Evolutionary conservation across 2,888 invertebrate genomes (phyloP).

Genomic region (Drosophila kuntzei): DNA sequence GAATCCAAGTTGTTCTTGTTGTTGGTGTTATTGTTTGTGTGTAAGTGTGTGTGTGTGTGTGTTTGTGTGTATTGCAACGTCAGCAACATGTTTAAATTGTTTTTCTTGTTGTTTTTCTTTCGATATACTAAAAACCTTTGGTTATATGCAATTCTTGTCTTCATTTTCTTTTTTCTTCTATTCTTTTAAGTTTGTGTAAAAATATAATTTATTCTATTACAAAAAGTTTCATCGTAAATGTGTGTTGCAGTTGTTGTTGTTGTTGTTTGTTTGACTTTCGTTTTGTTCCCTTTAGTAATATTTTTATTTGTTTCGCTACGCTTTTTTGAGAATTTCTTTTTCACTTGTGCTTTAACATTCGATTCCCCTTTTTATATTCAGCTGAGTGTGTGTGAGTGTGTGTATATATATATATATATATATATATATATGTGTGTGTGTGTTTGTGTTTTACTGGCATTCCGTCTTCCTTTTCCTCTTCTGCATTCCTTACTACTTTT

Average conservation of each 20-base stretch:
- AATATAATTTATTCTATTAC: slow-evolving; percentile 63
- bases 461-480: slow-evolving; percentile 6
- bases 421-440: slow-evolving; percentile 23
- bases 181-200: slow-evolving; percentile 54
- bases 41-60: slow-evolving; percentile 28
- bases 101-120: slow-evolving; percentile 34
- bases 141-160: slow-evolving; percentile 70
- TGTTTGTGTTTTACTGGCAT: slow-evolving; percentile 38
- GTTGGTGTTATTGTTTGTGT: slow-evolving; percentile 36
- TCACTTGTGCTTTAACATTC: slow-evolving; percentile 72
- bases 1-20: slow-evolving; percentile 68
- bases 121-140: slow-evolving; percentile 76
- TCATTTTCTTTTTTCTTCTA: slow-evolving; percentile 45
- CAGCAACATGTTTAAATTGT: slow-evolving; percentile 59
- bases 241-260: slow-evolving; percentile 38
- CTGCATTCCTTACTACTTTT: slow-evolving; percentile 40
- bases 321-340: slow-evolving; percentile 45
- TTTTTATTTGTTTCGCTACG: slow-evolving; percentile 62
- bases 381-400: slow-evolving; percentile 36
- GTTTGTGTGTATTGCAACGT: slow-evolving; percentile 51
- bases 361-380: slow-evolving; percentile 62
- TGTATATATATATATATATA: too few relatives aligned
- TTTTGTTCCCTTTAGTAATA: slow-evolving; percentile 62
- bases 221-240: slow-evolving; percentile 59
- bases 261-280: slow-evolving; percentile 50